Evolutionary conservation across 1,140 invertebrate species (phyloP), one percentile per base, ranked within the genome.

Genomic region (Tetraneura akinire): DNA sequence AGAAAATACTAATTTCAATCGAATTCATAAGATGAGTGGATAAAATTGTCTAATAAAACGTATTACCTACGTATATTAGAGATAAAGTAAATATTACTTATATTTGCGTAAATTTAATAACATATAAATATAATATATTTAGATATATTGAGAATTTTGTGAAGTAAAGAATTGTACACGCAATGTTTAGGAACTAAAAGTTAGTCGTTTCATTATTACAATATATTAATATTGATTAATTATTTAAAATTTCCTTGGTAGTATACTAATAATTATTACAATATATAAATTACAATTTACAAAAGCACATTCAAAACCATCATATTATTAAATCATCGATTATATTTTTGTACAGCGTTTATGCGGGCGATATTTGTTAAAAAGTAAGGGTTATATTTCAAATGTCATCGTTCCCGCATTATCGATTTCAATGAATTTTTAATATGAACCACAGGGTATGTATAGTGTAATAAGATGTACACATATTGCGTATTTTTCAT

Each of bases 301-400:
- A 62, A 37, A 62, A 62, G 29, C 16, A 62, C 6, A 18, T 32
- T 18, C 18, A 14, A 18, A 32, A 14, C n/a, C 26, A 32, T 32
- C 2, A 60, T 60, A 13, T 60, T 60, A 13, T 60, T 62, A 29
- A 62, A 6, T 60, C 16, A 26, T 16, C 5, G 57, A 14, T 60
- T 60, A 60, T 60, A 26, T 29, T 26, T 23, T 57, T 57, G 14
- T 60, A 26, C 16, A 60, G 16, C 14, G 13, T n/a, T 23, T 29
- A 60, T 60, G 57, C 57, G 57, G 57, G 57, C 5, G 13, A 60
- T 26, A 60, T 60, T 60, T 29, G 57, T 60, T 60, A 60, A 60
- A 29, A 26, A 60, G 26, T 29, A 60, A 60, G 57, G 23, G 57
- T 60, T 60, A 60, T 60, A 26, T 26, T 60, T 26, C 1, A 26